phyloP scores from a whole-genome alignment of 2,888 invertebrate genomes.

The Drosophila paranaensis region DNA sequence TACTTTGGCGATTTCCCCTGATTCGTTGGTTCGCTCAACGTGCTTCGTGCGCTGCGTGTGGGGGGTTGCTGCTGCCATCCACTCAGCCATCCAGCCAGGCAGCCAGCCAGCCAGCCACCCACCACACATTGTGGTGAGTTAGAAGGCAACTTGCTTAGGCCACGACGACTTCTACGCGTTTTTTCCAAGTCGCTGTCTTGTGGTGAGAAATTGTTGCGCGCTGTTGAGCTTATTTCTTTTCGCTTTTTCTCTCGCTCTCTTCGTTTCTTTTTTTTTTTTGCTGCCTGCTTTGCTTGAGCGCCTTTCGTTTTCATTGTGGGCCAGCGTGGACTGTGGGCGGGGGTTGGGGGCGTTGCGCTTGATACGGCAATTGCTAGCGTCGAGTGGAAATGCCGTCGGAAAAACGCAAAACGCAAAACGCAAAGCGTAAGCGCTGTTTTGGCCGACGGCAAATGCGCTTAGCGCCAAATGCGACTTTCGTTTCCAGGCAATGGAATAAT shows the following conservation, averaged over 20 bases:
- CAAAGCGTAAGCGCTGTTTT: constrained; percentile 11
- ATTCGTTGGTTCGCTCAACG: constrained; percentile 68
- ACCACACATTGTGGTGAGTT: constrained; percentile 71
- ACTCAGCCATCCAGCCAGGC: too few relatives aligned
- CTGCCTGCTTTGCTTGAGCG: constrained; percentile 35
- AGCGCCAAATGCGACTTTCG: not conserved
- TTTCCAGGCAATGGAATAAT: constrained; percentile 3
- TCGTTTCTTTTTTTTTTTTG: not conserved
- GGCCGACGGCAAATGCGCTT: constrained; percentile 60
- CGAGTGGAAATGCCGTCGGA: constrained; percentile 56
- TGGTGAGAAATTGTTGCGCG: constrained; percentile 79
- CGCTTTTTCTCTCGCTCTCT: not conserved
- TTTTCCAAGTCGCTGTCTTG: constrained; percentile 72
- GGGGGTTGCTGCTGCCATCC: constrained; percentile 3
- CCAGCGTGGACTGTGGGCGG: constrained; percentile 8
- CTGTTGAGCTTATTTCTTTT: constrained; percentile 57
- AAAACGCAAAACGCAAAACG: constrained; percentile 27
- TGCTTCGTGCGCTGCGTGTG: constrained; percentile 5
- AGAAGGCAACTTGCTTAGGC: constrained; percentile 53
- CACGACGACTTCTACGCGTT: constrained; percentile 32
- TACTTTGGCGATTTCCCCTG: constrained; percentile 72
- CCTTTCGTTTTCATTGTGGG: constrained; percentile 73
- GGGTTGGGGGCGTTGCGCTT: constrained; percentile 3
- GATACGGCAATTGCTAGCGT: constrained; percentile 8
- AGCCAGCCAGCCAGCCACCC: constrained; percentile 12